Conservation (phyloP, 2,888 invertebrate species). For the Microctonus brassicae region DNA sequence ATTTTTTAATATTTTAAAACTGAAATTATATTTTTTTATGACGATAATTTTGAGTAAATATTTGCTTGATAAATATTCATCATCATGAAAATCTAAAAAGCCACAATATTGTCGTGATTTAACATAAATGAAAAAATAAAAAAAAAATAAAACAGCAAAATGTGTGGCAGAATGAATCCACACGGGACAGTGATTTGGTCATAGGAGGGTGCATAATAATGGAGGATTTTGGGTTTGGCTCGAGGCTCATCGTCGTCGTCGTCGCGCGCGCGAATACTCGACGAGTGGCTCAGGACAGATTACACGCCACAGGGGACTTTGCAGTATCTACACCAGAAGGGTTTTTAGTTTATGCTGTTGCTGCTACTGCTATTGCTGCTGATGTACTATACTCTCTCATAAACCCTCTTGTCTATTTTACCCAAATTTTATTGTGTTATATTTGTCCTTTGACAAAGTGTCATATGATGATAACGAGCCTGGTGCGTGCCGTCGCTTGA, state of each 20-base stretch:
- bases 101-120: conserved; percentile 62
- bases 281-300: conserved; percentile 65
- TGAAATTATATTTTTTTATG: not conserved
- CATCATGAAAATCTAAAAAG: conserved; percentile 41
- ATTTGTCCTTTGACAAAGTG: conserved; percentile 58
- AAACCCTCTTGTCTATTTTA: conserved; percentile 2
- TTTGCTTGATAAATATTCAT: too few species aligned
- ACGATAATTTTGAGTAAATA: not conserved
- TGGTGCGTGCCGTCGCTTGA: conserved; percentile 42
- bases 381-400: conserved; percentile 34
- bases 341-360: conserved; percentile 53
- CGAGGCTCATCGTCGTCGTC: conserved; percentile 41
- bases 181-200: conserved; percentile 41
- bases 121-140: conserved; percentile 13
- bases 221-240: conserved; percentile 65
- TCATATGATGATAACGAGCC: conserved; percentile 55
- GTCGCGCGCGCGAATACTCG: conserved; percentile 46
- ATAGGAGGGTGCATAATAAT: conserved; percentile 66
- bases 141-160: not conserved
- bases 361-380: too few species aligned
- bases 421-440: conserved; percentile 37
- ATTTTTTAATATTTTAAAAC: not conserved
- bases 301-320: conserved; percentile 64
- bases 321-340: conserved; percentile 49
- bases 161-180: conserved; percentile 26